Base-by-base conservation (phyloP, 2,888 invertebrate genomes). In the Emesis furor region DNA sequence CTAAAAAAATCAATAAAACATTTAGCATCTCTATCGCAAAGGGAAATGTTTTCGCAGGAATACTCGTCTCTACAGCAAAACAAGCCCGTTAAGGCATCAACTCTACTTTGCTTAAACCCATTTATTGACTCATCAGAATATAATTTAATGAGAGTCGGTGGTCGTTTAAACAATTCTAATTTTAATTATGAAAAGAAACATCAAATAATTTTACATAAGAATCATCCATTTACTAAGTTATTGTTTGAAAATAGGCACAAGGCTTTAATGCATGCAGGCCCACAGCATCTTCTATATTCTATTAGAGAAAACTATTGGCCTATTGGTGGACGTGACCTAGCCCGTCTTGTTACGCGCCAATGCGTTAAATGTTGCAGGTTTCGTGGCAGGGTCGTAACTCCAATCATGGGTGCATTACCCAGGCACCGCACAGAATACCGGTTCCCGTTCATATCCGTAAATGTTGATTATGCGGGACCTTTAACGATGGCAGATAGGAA, bases 141-240 rank as follows among this genome's bases (percentile, higher is more conserved):
- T 24, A 24, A n/a, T 24, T 24, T 82, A 51, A 71, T 86, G 30
- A 17, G 82, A 37, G 82, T 82, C 10, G 81, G 83, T 24, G 83
- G 81, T 12, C 72, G 83, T 65, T 12, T 79, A 14, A 30, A 35
- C 6, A 78, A 81, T 71, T 78, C 84, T 30, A 69, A 82, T 62
- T 83, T 82, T 67, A 24, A 42, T 81, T 85, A 75, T 37, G 42
- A 85, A 71, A 86, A 87, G 67, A 87, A 83, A 62, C 88, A 90
- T 75, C 90, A 88, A 5, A 75, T 88, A n/a, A 68, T 89, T 65
- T 24, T 89, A n/a, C 79, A 68, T 32, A 37, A 51, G 4, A 87
- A 86, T 79, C 89, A 89, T 80, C 39, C n/a, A n/a, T 87, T 88
- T 72, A 76, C 86, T 3, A 3, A 12, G 12, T 42, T 88, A 30